A percentile compares a stretch with the other conserved stretches of the same genome.
Evolutionary conservation across 92 coral and sea anemone genomes (phyloP).

Genomic region (Parazoanthus swiftii): DNA sequence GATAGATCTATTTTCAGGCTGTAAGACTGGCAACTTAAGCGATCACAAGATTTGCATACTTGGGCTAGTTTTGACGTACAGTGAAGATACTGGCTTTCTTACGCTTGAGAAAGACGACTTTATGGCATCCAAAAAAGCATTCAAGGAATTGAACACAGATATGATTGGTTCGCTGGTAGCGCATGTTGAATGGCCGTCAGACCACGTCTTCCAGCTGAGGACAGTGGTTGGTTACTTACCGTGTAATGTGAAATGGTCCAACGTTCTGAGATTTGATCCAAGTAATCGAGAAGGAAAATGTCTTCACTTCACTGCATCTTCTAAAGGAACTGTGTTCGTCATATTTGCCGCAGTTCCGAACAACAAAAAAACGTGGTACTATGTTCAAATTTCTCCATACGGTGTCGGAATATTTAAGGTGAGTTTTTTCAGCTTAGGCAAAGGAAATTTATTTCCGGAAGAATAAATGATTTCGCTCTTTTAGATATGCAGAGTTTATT

Average conservation of each 20-base stretch:
- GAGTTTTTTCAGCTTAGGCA: too few relatives aligned
- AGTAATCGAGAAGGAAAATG: conserved; percentile 36
- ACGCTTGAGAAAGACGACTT: conserved; percentile 1
- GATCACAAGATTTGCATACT: conserved; percentile 18
- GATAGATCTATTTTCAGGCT: neutral
- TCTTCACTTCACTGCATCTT: conserved; percentile 39
- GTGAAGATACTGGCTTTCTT: conserved; percentile 1
- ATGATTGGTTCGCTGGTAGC: conserved; percentile 17
- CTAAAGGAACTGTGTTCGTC: conserved; percentile 42
- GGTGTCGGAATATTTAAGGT: too few relatives aligned
- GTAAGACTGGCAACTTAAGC: neutral
- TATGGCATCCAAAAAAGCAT: neutral
- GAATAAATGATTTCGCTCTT: too few relatives aligned
- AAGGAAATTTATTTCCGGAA: too few relatives aligned
- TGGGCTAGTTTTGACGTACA: conserved; percentile 34
- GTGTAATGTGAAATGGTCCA: conserved; percentile 49
- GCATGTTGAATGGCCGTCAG: conserved; percentile 43
- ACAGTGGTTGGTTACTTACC: conserved; percentile 40
- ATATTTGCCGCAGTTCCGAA: conserved; percentile 34
- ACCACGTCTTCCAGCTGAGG: conserved; percentile 22
- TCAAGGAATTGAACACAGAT: neutral
- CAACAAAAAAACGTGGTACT: too few relatives aligned
- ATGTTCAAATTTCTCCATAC: too few relatives aligned
- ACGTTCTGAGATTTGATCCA: conserved; percentile 42
- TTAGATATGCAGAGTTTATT: too few relatives aligned